These are phyloP conservation scores for Jordanella pulchra DNA, from an alignment of 2,797 vertebrate genomes.

Conservation along the genomic window DNA sequence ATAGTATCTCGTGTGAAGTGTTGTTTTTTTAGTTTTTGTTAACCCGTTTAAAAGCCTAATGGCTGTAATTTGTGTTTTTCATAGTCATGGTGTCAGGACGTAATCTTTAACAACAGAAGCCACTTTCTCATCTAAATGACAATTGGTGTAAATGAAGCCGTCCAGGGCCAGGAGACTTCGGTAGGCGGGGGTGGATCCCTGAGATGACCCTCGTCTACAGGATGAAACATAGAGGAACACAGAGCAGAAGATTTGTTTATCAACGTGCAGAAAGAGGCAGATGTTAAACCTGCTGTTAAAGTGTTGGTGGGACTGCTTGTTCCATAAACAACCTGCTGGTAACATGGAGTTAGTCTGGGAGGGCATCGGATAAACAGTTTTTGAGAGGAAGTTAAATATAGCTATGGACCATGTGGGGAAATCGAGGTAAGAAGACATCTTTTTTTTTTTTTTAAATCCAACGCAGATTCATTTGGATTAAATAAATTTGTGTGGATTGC, in stretches of 20 bases:
- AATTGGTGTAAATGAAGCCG: constrained; percentile 73
- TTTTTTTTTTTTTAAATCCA: constrained; percentile 42
- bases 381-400: neutral
- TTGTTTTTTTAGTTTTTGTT: constrained; percentile 13
- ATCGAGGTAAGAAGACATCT: constrained; percentile 24
- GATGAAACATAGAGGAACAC: constrained; percentile 23
- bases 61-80: constrained; percentile 72
- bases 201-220: constrained; percentile 23
- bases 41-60: constrained; percentile 59
- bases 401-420: neutral
- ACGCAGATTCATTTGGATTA: constrained; percentile 64
- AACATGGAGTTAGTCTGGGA: constrained; percentile 1
- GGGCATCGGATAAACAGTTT: neutral
- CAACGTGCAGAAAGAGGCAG: constrained; percentile 22
- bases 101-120: constrained; percentile 58
- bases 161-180: constrained; percentile 16
- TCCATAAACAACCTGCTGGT: constrained; percentile 15
- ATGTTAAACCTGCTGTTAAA: constrained; percentile 8
- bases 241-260: constrained; percentile 20
- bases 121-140: constrained; percentile 71
- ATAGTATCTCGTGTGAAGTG: constrained; percentile 14
- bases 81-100: constrained; percentile 66
- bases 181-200: constrained; percentile 31
- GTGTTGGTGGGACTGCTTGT: neutral
- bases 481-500: constrained; percentile 22